Percentiles rank a stretch among this genome's conserved stretches.
Conservation (phyloP, 2,113 vertebrate species). For the Hippocampus barbouri region DNA sequence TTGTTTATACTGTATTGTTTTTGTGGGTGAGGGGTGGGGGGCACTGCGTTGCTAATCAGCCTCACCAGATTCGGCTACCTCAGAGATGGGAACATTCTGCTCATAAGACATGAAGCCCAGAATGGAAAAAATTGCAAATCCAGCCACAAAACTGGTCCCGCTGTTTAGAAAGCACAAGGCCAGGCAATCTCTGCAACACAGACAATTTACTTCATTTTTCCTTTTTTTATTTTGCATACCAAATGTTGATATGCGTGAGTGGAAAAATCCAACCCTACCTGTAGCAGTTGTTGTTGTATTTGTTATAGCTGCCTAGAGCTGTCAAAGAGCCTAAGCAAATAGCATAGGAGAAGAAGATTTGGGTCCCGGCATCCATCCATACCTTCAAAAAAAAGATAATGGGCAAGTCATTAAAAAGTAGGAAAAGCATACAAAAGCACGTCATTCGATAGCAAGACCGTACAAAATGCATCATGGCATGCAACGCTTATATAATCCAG, state of each 20-base stretch:
- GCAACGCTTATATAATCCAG: conserved; percentile 1
- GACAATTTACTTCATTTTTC: not conserved
- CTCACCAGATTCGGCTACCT: conserved; percentile 93
- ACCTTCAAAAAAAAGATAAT: conserved; percentile 69
- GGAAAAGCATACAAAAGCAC: not conserved
- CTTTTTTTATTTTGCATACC: too few species aligned
- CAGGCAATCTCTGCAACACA: conserved; percentile 81
- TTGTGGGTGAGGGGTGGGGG: too few species aligned
- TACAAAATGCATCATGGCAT: not conserved
- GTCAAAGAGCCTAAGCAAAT: conserved; percentile 92
- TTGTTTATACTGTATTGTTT: too few species aligned
- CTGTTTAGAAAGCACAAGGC: conserved; percentile 91
- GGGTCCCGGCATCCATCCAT: conserved; percentile 98
- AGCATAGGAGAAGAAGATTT: conserved; percentile 97
- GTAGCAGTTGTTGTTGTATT: conserved; percentile 97
- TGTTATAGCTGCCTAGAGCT: conserved; percentile 95
- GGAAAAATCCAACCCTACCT: conserved; percentile 64
- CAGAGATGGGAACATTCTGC: conserved; percentile 87
- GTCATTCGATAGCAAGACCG: not conserved
- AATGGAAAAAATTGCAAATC: conserved; percentile 96
- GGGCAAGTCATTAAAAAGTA: not conserved
- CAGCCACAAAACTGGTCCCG: conserved; percentile 88
- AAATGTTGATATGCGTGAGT: not conserved
- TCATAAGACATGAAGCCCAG: conserved; percentile 94
- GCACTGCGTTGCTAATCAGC: not conserved